Percentiles rank a stretch among this genome's conserved stretches.
Evolutionary conservation across 2,888 invertebrate genomes (phyloP).

Genomic region (Eubasilissa splendida): DNA sequence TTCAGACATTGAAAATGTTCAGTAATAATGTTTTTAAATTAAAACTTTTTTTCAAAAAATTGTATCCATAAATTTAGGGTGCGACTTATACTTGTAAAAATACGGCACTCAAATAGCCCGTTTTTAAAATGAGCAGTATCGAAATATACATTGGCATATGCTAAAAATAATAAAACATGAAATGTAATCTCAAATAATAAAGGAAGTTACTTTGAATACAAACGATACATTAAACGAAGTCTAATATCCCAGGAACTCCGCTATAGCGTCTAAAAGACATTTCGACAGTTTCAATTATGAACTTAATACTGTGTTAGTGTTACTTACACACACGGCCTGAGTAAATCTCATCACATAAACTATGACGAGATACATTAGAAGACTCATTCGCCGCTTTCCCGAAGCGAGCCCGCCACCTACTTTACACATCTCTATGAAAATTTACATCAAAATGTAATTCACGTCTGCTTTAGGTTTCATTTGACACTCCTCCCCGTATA

Average conservation of each 20-base stretch:
- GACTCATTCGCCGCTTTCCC: conserved; percentile 31
- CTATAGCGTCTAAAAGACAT: conserved; percentile 27
- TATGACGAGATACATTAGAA: conserved; percentile 26
- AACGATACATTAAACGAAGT: too few relatives aligned
- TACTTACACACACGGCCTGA: conserved; percentile 11
- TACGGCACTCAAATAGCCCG: too few relatives aligned
- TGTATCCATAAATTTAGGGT: too few relatives aligned
- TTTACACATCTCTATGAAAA: conserved; percentile 42
- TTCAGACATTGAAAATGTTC: too few relatives aligned
- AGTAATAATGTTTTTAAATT: too few relatives aligned
- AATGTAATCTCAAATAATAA: not conserved
- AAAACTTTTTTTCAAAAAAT: too few relatives aligned
- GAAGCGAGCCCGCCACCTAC: conserved; percentile 9
- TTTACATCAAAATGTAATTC: conserved; percentile 52
- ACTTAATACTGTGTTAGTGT: conserved; percentile 9
- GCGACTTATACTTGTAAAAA: too few relatives aligned
- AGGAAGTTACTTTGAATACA: not conserved
- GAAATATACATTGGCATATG: too few relatives aligned
- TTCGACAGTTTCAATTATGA: conserved; percentile 39
- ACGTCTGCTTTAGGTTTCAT: conserved; percentile 44
- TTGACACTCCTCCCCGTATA: conserved; percentile 44
- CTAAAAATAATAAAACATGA: too few relatives aligned
- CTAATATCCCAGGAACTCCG: not conserved
- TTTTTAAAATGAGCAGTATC: too few relatives aligned
- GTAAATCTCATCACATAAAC: conserved; percentile 41